Base-by-base conservation (phyloP, 2,113 vertebrate genomes). In the Megaleporinus macrocephalus region DNA sequence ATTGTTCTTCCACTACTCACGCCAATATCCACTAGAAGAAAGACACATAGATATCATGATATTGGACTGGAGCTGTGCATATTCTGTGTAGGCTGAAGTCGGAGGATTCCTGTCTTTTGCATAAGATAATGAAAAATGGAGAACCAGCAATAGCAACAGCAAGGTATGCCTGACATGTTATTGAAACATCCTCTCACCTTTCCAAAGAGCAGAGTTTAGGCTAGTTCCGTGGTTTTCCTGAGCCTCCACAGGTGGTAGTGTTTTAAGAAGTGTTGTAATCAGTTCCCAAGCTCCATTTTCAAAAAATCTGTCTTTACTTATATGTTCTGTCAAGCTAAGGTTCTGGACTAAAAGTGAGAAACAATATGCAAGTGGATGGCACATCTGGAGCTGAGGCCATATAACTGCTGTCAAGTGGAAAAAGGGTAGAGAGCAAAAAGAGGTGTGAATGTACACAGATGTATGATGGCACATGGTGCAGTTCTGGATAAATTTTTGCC, bases 341-440 rank as follows among this genome's bases (percentile, higher is more conserved):
- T 22, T 29, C 18, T 44, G 4, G 30, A 5, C 30, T 36, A 30
- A 20, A 20, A 41, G 16, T 36, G 65, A 44, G 20, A 22, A 61
- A 61, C n/a, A 24, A 13, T 26, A 26, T 61, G 53, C 15, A 61
- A 44, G 33, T 70, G 66, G 10, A 24, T 44, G 36, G 33, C 20
- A 79, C 65, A 70, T 59, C 66, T 79, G 65, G 9, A 70, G 26
- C 16, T 30, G 33, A 73, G 71, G n/a, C 36, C 51, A 44, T n/a
- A 44, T 61, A 59, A 53, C 13, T 81, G 22, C 29, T 73, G 55
- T 51, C 57, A 73, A 71, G 15, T 49, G 49, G 47, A 68, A 69
- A 68, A 69, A 55, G 10, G 26, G 75, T 77, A 51, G 18, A 41
- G 65, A 68, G 65, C 29, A 66, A 47, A 68, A 33, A 78, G 18